Percentiles rank a stretch among this genome's conserved stretches.
phyloP scores from a whole-genome alignment of 2,113 vertebrate species.

The Axis porcinus region DNA sequence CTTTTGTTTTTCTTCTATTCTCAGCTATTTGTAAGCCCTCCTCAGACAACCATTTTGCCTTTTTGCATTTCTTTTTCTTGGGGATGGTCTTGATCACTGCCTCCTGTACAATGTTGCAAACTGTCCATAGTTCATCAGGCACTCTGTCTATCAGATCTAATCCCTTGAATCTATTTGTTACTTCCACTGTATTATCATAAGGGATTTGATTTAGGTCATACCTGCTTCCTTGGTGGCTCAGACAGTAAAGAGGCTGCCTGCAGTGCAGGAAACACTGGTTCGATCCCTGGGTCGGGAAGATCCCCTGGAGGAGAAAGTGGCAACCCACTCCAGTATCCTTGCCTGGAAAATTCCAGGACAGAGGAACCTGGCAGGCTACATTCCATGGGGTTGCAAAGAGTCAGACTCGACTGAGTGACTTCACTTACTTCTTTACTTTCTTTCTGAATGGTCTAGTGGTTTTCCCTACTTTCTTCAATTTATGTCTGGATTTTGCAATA shows the following conservation, averaged over 20 bases:
- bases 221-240: not conserved
- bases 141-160: not conserved
- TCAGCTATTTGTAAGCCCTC: not conserved
- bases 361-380: not conserved
- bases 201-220: not conserved
- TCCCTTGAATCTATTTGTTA: not conserved
- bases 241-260: not conserved
- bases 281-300: not conserved
- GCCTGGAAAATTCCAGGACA: not conserved
- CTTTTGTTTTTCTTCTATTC: not conserved
- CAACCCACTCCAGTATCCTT: not conserved
- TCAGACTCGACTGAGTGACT: not conserved
- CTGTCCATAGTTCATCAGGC: not conserved
- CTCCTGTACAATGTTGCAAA: not conserved
- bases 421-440: not conserved
- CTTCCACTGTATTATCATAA: not conserved
- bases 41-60: not conserved
- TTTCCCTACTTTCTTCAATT: not conserved
- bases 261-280: not conserved
- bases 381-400: not conserved
- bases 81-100: not conserved
- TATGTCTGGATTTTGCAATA: not conserved
- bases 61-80: not conserved
- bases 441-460: not conserved
- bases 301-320: not conserved